Evolutionary conservation across 2,888 invertebrate genomes (phyloP).

Genomic region (Aquatica leii): DNA sequence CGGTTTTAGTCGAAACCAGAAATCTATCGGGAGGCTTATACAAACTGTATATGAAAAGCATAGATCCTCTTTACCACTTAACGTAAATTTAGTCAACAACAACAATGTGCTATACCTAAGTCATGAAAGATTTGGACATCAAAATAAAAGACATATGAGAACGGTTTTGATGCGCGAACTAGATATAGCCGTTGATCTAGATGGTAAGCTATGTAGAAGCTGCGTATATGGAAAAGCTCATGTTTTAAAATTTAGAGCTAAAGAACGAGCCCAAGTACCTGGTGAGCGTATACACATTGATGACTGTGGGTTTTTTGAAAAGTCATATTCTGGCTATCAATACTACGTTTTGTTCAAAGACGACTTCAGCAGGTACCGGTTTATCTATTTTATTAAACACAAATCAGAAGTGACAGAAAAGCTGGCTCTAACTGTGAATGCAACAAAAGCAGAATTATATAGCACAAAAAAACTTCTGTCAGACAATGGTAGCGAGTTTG

Average conservation of each 20-base stretch:
- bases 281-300: background rate
- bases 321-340: background rate
- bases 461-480: background rate
- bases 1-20: too few species aligned
- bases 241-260: background rate
- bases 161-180: background rate
- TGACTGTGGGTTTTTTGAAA: background rate
- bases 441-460: background rate
- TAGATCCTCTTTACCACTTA: too few species aligned
- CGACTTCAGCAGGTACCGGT: too few species aligned
- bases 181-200: background rate
- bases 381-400: too few species aligned
- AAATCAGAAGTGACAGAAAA: too few species aligned
- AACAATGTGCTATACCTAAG: background rate
- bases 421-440: background rate
- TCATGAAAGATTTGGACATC: background rate
- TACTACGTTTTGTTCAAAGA: background rate
- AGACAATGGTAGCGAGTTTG: background rate
- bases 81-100: too few species aligned
- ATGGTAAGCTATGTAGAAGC: too few species aligned
- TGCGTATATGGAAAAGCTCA: too few species aligned
- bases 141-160: background rate
- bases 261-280: background rate
- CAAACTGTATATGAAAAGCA: too few species aligned
- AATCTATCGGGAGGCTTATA: too few species aligned